A percentile compares a stretch with the other conserved stretches of the same genome.
These are phyloP conservation scores for Aurelia sp. DNA, from an alignment of 30 jellyfish, hydroid and myxozoan species.

Conservation along the genomic window DNA sequence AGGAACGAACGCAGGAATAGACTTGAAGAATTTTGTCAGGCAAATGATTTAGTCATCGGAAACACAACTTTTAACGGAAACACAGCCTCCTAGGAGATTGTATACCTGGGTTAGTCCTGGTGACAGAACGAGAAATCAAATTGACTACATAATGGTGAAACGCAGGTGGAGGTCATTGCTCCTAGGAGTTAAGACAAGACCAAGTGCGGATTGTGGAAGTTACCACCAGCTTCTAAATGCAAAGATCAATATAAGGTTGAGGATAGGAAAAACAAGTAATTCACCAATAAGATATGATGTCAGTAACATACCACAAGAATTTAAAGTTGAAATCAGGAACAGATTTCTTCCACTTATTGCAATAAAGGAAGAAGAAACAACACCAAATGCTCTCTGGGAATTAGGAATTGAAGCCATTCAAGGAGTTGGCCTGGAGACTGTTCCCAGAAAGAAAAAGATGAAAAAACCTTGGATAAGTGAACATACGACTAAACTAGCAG, in stretches of 20 bases:
- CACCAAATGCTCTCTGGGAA: too few species aligned
- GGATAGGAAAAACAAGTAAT: neutral
- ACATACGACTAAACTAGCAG: slow-evolving; percentile 15
- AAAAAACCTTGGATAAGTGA: slow-evolving; percentile 24
- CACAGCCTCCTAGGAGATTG: slow-evolving; percentile 5
- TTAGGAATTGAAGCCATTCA: neutral
- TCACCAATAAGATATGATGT: slow-evolving; percentile 10
- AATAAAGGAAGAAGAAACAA: neutral
- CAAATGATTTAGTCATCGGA: too few species aligned
- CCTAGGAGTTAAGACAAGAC: slow-evolving; percentile 29
- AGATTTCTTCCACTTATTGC: too few species aligned
- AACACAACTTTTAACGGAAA: slow-evolving; percentile 7
- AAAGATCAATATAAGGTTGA: slow-evolving; percentile 16
- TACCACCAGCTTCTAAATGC: slow-evolving; percentile 12
- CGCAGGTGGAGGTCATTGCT: too few species aligned
- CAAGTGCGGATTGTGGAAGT: slow-evolving; percentile 31
- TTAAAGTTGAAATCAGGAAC: too few species aligned
- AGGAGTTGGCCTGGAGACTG: slow-evolving; percentile 24
- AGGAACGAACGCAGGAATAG: slow-evolving; percentile 39
- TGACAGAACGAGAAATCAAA: slow-evolving; percentile 16
- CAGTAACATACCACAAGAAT: too few species aligned
- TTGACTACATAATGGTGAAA: too few species aligned
- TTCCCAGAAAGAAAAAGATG: slow-evolving; percentile 30
- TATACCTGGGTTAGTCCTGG: slow-evolving; percentile 36
- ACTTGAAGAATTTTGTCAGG: slow-evolving; percentile 15